Evolutionary conservation across 2,797 vertebrate species (phyloP).

Genomic region (Micrastur ruficollis): DNA sequence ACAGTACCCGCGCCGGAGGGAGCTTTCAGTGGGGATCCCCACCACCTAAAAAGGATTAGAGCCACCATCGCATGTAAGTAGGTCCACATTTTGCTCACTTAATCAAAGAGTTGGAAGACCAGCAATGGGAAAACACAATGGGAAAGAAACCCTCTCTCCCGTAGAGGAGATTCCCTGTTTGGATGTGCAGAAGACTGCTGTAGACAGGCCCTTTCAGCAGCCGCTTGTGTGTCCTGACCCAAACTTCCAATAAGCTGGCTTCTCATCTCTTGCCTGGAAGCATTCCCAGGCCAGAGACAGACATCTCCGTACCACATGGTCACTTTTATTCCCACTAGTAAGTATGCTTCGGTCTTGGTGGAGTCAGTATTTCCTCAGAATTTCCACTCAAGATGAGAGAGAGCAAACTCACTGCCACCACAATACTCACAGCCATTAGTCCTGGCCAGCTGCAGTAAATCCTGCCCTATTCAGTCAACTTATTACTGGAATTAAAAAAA

Average conservation of each 20-base stretch:
- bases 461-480: neutral
- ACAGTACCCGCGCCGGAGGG: rapidly evolving
- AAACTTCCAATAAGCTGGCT: neutral
- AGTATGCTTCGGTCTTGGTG: constrained; percentile 21
- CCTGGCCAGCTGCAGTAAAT: constrained; percentile 45
- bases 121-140: neutral
- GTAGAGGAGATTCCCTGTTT: neutral
- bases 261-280: neutral
- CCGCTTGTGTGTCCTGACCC: neutral
- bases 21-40: neutral
- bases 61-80: neutral
- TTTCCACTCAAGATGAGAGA: neutral
- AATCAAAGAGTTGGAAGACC: neutral
- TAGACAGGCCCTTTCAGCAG: constrained; percentile 23
- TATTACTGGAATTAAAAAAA: constrained; percentile 22
- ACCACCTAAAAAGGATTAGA: neutral
- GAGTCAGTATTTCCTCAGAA: constrained; percentile 36
- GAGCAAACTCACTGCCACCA: neutral
- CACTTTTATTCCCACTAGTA: constrained; percentile 28
- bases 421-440: constrained; percentile 5
- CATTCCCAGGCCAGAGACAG: neutral
- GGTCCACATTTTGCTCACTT: neutral
- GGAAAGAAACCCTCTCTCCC: rapidly evolving
- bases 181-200: neutral
- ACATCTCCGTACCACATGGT: neutral